Conservation (phyloP, 2,888 invertebrate genomes). For the Mechanitis messenoides region DNA sequence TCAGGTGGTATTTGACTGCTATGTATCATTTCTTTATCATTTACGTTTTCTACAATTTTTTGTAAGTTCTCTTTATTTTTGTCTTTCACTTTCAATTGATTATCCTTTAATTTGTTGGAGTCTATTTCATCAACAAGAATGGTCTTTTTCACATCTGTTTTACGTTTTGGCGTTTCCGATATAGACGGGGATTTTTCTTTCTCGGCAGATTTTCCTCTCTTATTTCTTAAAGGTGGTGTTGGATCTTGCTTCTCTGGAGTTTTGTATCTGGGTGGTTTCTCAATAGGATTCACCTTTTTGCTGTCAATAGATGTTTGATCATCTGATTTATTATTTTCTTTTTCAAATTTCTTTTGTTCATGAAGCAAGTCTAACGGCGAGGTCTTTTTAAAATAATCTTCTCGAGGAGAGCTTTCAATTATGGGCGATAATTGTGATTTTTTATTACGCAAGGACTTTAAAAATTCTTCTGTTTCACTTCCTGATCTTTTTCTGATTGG, state of each 20-base stretch:
- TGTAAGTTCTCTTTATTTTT: conserved; percentile 72
- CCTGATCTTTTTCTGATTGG: conserved; percentile 77
- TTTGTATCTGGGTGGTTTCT: conserved; percentile 66
- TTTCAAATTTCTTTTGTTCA: conserved; percentile 54
- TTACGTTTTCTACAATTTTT: conserved; percentile 69
- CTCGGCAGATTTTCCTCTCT: conserved; percentile 59
- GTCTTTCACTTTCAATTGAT: conserved; percentile 57
- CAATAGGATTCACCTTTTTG: conserved; percentile 68
- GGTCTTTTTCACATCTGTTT: conserved; percentile 58
- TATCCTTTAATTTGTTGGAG: conserved; percentile 50
- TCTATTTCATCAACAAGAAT: conserved; percentile 63
- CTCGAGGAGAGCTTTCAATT: conserved; percentile 84
- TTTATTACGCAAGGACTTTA: conserved; percentile 72
- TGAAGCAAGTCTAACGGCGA: conserved; percentile 60
- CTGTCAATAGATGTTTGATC: conserved; percentile 42
- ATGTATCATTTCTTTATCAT: conserved; percentile 80
- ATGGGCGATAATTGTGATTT: conserved; percentile 87
- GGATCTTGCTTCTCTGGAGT: conserved; percentile 61
- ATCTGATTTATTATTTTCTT: conserved; percentile 47
- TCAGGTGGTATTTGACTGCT: conserved; percentile 84
- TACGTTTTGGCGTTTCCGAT: conserved; percentile 62
- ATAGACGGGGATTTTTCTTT: conserved; percentile 57
- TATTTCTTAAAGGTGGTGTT: conserved; percentile 57
- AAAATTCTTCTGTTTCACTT: conserved; percentile 78
- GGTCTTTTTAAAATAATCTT: conserved; percentile 79